Conservation (phyloP, 2,888 invertebrate genomes). For the Chloroclysta siterata region DNA sequence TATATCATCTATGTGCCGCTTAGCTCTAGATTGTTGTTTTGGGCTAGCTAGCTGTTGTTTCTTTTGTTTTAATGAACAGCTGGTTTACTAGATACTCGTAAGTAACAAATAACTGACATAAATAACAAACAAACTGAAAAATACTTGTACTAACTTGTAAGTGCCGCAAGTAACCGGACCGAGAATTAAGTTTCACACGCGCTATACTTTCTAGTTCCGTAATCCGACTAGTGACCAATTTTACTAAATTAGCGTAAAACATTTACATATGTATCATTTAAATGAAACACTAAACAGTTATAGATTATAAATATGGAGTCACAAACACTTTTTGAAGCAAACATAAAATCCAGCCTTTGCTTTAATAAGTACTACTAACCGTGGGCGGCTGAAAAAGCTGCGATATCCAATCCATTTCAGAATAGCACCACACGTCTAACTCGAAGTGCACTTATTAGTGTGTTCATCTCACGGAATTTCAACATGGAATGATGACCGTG, state of each 20-base stretch:
- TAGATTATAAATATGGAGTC: not conserved
- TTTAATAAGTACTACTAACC: constrained; percentile 64
- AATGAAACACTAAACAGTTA: not conserved
- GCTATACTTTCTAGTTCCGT: no score
- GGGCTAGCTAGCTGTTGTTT: constrained; percentile 30
- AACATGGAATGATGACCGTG: constrained; percentile 65
- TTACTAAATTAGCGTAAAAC: no score
- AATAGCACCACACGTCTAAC: constrained; percentile 26
- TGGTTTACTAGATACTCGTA: no score
- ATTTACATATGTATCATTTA: no score
- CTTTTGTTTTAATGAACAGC: constrained; percentile 32
- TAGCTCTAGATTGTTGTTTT: constrained; percentile 56
- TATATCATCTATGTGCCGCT: constrained; percentile 70
- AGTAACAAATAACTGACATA: not conserved
- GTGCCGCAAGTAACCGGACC: no score
- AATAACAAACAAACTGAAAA: not conserved
- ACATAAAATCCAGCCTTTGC: constrained; percentile 56
- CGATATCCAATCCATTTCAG: constrained; percentile 79
- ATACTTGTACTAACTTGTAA: not conserved
- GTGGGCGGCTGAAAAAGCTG: constrained; percentile 77
- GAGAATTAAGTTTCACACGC: no score
- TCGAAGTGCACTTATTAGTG: constrained; percentile 42
- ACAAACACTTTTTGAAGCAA: not conserved
- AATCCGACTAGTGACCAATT: no score
- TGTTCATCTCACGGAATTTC: constrained; percentile 71